Base-by-base conservation (phyloP, 2,888 invertebrate species). In the Lasioglossum pauxillum region DNA sequence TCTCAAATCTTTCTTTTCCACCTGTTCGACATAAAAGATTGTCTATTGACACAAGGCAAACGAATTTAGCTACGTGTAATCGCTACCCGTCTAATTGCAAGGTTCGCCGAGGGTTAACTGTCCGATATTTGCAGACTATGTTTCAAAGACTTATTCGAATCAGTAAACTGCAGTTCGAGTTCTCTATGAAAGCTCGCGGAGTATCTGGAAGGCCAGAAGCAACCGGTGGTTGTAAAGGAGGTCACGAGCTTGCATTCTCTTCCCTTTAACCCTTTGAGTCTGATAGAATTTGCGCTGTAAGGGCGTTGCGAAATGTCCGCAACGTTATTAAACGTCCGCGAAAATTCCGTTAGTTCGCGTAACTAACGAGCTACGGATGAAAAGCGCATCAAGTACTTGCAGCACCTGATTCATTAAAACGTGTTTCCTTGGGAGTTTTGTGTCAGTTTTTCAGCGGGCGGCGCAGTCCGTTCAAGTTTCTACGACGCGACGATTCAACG, bases 161-260 rank as follows among this genome's bases (percentile, higher is more conserved):
- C 53, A 35, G 53, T 57, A 78, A 83, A 27, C 53, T 23, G 41
- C 27, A 60, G 53, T 44, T 72, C 38, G 57, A 38, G 75, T 81
- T 67, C 27, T 38, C 41, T 46, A 69, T 75, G 69, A 41, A 76
- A 76, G 81, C 64, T 80, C 44, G 60, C 76, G 75, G 57, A 67
- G 71, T 75, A 74, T 82, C 80, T 69, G 67, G 77, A 84, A 84
- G 69, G 64, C 75, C 67, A 75, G 82, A 87, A 89, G 90, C 89
- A 90, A 90, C 90, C 87, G 89, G 89, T 90, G 89, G 89, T 88
- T 86, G 86, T 44, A 60, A 89, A 88, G 72, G 82, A 89, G 86
- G 82, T 88, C 84, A 85, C 80, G 83, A 73, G 38, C 82, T 74
- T 80, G 80, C 76, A 89, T 53, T 71, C 83, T 83, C 49, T 78